Evolutionary conservation across 2,113 vertebrate genomes (phyloP), one percentile per base, ranked within the genome.

Genomic region (Caranx melampygus): DNA sequence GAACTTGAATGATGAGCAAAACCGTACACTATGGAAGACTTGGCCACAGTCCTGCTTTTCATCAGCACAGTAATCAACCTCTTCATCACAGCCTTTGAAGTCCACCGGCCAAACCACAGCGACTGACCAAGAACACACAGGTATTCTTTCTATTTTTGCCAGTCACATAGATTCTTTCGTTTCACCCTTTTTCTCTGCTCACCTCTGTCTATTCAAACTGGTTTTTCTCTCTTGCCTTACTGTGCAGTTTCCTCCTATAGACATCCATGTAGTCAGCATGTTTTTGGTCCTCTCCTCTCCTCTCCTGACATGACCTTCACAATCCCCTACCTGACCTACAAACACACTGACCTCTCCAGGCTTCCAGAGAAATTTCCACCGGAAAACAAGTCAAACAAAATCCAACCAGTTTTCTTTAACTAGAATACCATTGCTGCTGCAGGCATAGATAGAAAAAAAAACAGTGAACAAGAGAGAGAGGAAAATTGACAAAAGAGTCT

Each of bases 31-130:
- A 93, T 98, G 88, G 96, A 99, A 88, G 97, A 96, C 89, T 49
- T 97, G 70, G 91, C 95, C 86, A 98, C 96, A 0, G 93, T 94
- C 65, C 90, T 99, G 7, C 95, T 97, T 61, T 98, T 98, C 88
- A 91, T 97, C 87, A 97, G 98, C 1, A 95, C 97, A 3, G 96
- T 97, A 1, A 93, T 98, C 60, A 98, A 98, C 70, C 84, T 99
- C 88, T 97, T 99, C 87, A 97, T 98, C 89, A 97, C 96, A 1
- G 97, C 96, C 6, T 97, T 98, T 13, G 96, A 97, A 3, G 96
- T 99, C 26, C 96, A 97, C 91, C 94, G 91, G 67, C 95, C 95
- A 0, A n/a, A 91, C 4, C 40, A 15, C 33, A 76, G 58, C 10
- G 14, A 69, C 75, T 88, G 72, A 91, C 7, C 33, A 58, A 61